A percentile compares a stretch with the other conserved stretches of the same genome.
Conservation (phyloP, 1,140 invertebrate genomes). For the Coboldia fuscipes region DNA sequence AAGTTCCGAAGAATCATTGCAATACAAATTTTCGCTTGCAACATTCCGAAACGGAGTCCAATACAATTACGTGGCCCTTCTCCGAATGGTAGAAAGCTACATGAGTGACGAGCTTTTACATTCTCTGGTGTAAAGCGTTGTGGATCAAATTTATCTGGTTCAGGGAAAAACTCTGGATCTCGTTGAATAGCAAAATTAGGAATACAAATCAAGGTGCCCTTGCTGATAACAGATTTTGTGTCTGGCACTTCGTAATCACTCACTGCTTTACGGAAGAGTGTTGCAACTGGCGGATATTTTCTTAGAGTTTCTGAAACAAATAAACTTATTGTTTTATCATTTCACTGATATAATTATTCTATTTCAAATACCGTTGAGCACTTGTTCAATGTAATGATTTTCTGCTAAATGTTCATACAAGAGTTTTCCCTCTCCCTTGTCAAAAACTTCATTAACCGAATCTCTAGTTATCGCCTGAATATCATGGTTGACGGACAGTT, state of each 20-base stretch:
- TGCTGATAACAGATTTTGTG: conserved; percentile 15
- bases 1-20: conserved; percentile 10
- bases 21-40: conserved; percentile 11
- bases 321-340: conserved; percentile 3
- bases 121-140: conserved; percentile 32
- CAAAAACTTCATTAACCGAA: conserved; percentile 20
- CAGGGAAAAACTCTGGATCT: conserved; percentile 26
- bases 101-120: conserved; percentile 24
- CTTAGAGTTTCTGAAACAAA: conserved; percentile 22
- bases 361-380: conserved; percentile 14
- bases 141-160: conserved; percentile 33
- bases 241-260: conserved; percentile 17
- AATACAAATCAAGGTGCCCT: conserved; percentile 24
- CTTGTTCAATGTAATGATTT: conserved; percentile 17
- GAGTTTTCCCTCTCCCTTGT: conserved; percentile 7
- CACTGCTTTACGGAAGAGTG: conserved; percentile 9
- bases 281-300: conserved; percentile 18
- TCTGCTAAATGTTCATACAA: conserved; percentile 16
- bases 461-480: conserved; percentile 23
- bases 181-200: conserved; percentile 28
- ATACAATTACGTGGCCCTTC: conserved; percentile 43
- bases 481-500: conserved; percentile 28
- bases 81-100: conserved; percentile 43
- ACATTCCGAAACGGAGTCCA: conserved; percentile 18
- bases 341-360: not conserved